phyloP scores from a whole-genome alignment of 2,797 vertebrate species.

The Pterois miles region DNA sequence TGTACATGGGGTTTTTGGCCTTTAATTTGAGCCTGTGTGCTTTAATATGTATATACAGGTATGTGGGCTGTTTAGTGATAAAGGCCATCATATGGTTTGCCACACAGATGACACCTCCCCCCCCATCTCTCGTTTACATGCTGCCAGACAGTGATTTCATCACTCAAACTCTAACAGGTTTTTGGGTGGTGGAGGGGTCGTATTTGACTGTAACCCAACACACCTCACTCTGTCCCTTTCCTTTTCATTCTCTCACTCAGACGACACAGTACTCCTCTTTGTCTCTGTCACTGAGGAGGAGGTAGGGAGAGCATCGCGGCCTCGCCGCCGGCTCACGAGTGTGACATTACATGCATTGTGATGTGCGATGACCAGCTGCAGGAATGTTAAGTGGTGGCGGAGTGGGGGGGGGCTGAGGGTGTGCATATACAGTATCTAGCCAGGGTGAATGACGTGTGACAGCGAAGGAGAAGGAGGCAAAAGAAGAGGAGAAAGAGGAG shows the following conservation, averaged over 20 bases:
- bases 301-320: conserved; percentile 42
- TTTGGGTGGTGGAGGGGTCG: conserved; percentile 41
- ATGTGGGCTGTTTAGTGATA: background rate
- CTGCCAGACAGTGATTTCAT: conserved; percentile 66
- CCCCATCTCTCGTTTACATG: conserved; percentile 43
- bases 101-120: background rate
- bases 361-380: conserved; percentile 65
- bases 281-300: conserved; percentile 54
- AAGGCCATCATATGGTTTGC: background rate
- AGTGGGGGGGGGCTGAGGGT: background rate
- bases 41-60: background rate
- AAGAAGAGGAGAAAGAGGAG: background rate
- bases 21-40: background rate
- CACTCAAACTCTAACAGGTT: conserved; percentile 52
- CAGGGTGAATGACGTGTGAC: conserved; percentile 42
- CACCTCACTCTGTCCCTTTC: conserved; percentile 59
- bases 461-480: background rate
- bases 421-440: conserved; percentile 11
- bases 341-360: conserved; percentile 76
- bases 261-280: conserved; percentile 75
- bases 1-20: fast-evolving
- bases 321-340: conserved; percentile 64
- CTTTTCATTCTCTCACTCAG: conserved; percentile 44
- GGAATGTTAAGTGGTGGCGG: conserved; percentile 72
- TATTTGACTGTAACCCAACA: conserved; percentile 77